These are phyloP conservation scores for Malurus cyaneus DNA, from an alignment of 2,113 vertebrate genomes.

Conservation along the genomic window DNA sequence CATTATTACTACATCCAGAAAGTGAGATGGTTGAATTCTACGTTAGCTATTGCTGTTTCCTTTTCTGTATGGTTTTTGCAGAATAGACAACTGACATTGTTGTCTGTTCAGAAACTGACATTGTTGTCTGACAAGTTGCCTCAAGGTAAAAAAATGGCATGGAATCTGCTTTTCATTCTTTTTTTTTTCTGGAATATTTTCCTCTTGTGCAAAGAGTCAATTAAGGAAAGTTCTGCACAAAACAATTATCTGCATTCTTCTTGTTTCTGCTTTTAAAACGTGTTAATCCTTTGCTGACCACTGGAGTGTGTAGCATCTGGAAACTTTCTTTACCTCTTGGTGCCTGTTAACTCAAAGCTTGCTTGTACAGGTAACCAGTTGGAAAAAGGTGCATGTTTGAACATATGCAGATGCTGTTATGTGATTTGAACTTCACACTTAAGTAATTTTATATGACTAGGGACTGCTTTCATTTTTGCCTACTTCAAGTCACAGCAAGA, in stretches of 20 bases:
- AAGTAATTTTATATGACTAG: background rate
- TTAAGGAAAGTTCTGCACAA: background rate
- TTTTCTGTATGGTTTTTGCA: background rate
- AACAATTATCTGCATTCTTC: background rate
- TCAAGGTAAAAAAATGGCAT: background rate
- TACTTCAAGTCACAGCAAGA: background rate
- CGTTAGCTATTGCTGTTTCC: background rate
- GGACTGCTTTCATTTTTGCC: background rate
- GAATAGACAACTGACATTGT: background rate
- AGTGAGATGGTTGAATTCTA: background rate
- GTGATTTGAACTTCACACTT: background rate
- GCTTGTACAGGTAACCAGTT: background rate
- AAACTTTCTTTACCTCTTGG: background rate
- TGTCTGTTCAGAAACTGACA: too few relatives aligned
- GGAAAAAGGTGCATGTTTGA: background rate
- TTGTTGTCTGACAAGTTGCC: too few relatives aligned
- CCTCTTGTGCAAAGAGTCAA: background rate
- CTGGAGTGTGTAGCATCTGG: background rate
- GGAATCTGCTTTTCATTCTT: background rate
- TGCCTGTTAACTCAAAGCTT: background rate
- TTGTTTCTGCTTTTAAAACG: background rate
- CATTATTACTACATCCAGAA: background rate
- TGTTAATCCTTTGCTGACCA: background rate
- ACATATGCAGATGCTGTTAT: background rate
- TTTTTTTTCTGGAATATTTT: background rate